Evolutionary conservation across 2,888 invertebrate species (phyloP).

Genomic region (Cheilosia urbana): DNA sequence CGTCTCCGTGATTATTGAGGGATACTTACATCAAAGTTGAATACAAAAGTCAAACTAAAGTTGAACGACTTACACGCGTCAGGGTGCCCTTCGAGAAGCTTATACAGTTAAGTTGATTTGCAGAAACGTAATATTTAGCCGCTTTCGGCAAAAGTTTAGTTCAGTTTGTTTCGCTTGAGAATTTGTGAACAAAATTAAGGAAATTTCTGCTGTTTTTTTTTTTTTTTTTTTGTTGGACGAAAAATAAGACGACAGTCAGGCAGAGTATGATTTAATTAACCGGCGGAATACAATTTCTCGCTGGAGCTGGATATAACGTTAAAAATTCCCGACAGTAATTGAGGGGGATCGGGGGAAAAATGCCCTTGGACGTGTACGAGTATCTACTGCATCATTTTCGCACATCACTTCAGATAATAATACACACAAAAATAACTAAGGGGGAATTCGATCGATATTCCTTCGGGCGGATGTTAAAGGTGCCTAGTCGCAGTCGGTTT

Average conservation of each 20-base stretch:
- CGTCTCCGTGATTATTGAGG: not conserved
- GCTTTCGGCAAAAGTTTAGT: slow-evolving; percentile 21
- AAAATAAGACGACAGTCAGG: not conserved
- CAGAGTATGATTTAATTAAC: slow-evolving; percentile 51
- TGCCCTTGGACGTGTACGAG: not conserved
- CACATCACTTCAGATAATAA: not conserved
- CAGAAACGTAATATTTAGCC: slow-evolving; percentile 12
- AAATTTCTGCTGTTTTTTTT: slow-evolving; percentile 9
- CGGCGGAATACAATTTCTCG: slow-evolving; percentile 14
- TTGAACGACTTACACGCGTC: slow-evolving; percentile 19
- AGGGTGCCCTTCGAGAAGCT: not conserved
- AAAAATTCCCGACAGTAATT: slow-evolving; percentile 24
- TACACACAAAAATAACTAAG: not conserved
- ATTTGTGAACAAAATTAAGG: slow-evolving; percentile 28
- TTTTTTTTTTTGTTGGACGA: not conserved
- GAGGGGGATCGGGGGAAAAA: not conserved
- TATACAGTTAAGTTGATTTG: slow-evolving; percentile 31
- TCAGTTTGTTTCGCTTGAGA: not conserved
- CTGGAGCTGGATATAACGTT: slow-evolving; percentile 4
- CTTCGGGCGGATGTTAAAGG: not conserved
- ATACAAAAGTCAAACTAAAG: slow-evolving; percentile 18
- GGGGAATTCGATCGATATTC: slow-evolving; percentile 14
- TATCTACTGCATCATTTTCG: slow-evolving; percentile 18
- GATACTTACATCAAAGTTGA: slow-evolving; percentile 32
- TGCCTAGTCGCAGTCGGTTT: too few species aligned